Evolutionary conservation across 2,113 vertebrate genomes (phyloP), one percentile per base, ranked within the genome.

Genomic region (Cephalopterus ornatus): DNA sequence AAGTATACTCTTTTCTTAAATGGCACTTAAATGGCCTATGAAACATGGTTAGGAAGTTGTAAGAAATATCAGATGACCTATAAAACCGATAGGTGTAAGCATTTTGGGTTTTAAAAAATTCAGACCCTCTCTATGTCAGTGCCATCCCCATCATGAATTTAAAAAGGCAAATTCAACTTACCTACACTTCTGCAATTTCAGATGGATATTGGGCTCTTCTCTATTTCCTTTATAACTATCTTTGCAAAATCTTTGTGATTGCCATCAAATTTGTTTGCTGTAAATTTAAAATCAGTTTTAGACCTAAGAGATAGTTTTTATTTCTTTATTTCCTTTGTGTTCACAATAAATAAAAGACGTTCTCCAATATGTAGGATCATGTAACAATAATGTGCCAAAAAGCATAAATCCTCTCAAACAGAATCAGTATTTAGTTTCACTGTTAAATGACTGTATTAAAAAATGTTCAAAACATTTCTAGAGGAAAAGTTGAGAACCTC

Each of bases 361-460:
- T 62, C 6, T 65, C 32, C 20, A 56, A n/a, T 21, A 26, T 19
- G 12, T n/a, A 28, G 7, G 14, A 52, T 19, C 23, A 6, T 12
- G 5, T 42, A 73, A 1, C 21, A 8, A 63, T 37, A 37, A 88
- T 63, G 30, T 28, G 39, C 16, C 35, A 52, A 62, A 84, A 87
- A 39, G 1, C 1, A 0, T 18, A 67, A 66, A 8, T 8, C 1
- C 2, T 5, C 2, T 8, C 44, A 44, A 32, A 58, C 11, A n/a
- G 18, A 78, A 59, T 58, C 19, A 88, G 3, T 44, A 52, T 58
- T 62, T 80, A 35, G 73, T 50, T 85, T 88, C 35, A 22, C 4
- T 61, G 15, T 47, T 77, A 73, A 61, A 65, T 37, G 0, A 6
- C 11, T 37, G 2, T 6, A 41, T 41, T 30, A 15, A 55, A 55